phyloP scores from a whole-genome alignment of 2,888 invertebrate species.

The Drosophila mimetica region DNA sequence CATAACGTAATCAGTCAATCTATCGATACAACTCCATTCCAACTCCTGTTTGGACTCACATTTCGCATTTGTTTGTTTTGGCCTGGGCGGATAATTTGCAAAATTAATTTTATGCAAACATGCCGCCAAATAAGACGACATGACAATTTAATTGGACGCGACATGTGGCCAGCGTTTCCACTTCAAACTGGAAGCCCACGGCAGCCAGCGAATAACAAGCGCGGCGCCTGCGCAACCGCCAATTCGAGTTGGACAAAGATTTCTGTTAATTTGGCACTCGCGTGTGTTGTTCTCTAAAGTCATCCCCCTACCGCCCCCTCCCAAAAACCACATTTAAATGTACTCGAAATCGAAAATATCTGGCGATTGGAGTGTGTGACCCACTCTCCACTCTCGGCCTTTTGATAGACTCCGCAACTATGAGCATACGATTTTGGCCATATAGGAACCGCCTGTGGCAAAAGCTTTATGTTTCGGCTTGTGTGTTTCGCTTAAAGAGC shows the following conservation, averaged over 20 bases:
- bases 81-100: slow-evolving; percentile 78
- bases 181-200: slow-evolving; percentile 38
- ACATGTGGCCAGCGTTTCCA: slow-evolving; percentile 67
- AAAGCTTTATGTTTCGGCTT: slow-evolving; percentile 37
- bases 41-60: slow-evolving; percentile 28
- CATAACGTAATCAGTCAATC: slow-evolving; percentile 8
- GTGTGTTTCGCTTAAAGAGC: slow-evolving; percentile 75
- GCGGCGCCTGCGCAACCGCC: slow-evolving; percentile 69
- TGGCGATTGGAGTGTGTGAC: slow-evolving; percentile 55
- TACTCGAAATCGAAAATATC: slow-evolving; percentile 51
- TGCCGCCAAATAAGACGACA: slow-evolving; percentile 78
- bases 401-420: slow-evolving; percentile 61
- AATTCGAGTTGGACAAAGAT: slow-evolving; percentile 41
- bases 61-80: slow-evolving; percentile 53
- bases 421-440: slow-evolving; percentile 34
- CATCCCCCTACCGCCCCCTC: slow-evolving; percentile 3
- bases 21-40: slow-evolving; percentile 26
- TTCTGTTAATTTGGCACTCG: slow-evolving; percentile 75
- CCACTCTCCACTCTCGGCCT: slow-evolving; percentile 69
- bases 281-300: slow-evolving; percentile 56
- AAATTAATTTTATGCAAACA: slow-evolving; percentile 81
- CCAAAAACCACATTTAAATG: slow-evolving; percentile 78
- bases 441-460: slow-evolving; percentile 45
- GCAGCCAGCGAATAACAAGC: slow-evolving; percentile 37
- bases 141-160: slow-evolving; percentile 81